Evolutionary conservation across 2,797 vertebrate species (phyloP).

Genomic region (Esox masquinongy): DNA sequence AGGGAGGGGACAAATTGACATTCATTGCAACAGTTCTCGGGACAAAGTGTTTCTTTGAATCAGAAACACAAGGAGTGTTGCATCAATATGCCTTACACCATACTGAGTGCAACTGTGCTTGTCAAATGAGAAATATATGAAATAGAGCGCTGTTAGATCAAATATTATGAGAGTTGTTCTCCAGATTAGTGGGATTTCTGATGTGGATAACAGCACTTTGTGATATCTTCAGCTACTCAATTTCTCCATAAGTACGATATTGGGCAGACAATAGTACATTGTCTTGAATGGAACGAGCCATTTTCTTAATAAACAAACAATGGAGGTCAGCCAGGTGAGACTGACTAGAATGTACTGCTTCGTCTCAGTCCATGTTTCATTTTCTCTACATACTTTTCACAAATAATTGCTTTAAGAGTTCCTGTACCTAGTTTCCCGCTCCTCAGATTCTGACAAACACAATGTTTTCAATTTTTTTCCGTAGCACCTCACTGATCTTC

Average conservation of each 20-base stretch:
- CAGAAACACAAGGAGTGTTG: constrained; percentile 2
- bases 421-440: constrained; percentile 32
- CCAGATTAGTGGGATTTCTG: not conserved
- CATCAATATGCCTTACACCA: constrained; percentile 1
- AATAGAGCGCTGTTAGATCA: not conserved
- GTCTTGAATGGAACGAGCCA: not conserved
- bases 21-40: constrained; percentile 19
- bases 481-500: constrained; percentile 57
- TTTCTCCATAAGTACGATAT: not conserved
- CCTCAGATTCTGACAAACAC: constrained; percentile 57
- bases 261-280: not conserved
- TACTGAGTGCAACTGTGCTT: not conserved
- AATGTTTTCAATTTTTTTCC: constrained; percentile 59
- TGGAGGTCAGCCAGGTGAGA: constrained; percentile 1
- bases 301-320: constrained; percentile 18
- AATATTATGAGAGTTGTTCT: not conserved
- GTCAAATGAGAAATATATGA: not conserved
- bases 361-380: constrained; percentile 11
- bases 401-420: constrained; percentile 18
- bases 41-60: constrained; percentile 13
- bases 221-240: not conserved
- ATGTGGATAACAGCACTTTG: not conserved
- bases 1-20: not conserved
- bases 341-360: constrained; percentile 12
- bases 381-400: constrained; percentile 18